Evolutionary conservation across 2,888 invertebrate species (phyloP), one percentile per base, ranked within the genome.

Genomic region (Argyresthia albistria): DNA sequence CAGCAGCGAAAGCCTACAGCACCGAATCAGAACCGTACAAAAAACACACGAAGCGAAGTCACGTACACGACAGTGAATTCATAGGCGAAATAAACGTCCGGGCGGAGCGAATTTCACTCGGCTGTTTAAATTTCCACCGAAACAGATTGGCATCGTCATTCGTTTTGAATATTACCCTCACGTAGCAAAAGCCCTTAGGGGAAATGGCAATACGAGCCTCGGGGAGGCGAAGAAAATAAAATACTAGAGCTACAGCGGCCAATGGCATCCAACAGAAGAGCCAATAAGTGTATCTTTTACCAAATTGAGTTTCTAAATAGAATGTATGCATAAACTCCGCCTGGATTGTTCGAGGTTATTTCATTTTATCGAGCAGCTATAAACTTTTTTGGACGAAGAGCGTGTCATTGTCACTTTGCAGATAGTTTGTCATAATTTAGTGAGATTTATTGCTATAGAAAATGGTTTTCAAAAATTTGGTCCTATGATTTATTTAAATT

Each of bases 81-180:
- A 8, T 35, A 46, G 35, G 11, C 46, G 35, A 8, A 11, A 46
- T 46, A 46, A 46, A 46, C 46, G 46, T 35, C 35, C 35, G 35
- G 45, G 15, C 45, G 6, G 11, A 46, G 35, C 9, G 11, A 35
- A 36, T 39, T 39, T n/a, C 46, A 42, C 70, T 69, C 67, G 69
- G 64, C 64, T 67, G 67, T 69, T 74, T 70, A 76, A 74, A 76
- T 73, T 76, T 73, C 67, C 70, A 68, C 64, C 69, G 66, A 73
- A 80, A 77, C 80, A 76, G 79, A 79, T 80, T 80, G 74, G 66
- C 67, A 73, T 76, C 75, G 76, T 79, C 77, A 76, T 80, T 77
- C 80, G 76, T 79, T 80, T 73, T 73, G 77, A 79, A 83, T 81
- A 81, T 81, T 80, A 76, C 70, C 70, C 73, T 78, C 80, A 79